These are phyloP conservation scores for Triplophysa bombifrons DNA, from an alignment of 2,797 vertebrate genomes.

Conservation along the genomic window DNA sequence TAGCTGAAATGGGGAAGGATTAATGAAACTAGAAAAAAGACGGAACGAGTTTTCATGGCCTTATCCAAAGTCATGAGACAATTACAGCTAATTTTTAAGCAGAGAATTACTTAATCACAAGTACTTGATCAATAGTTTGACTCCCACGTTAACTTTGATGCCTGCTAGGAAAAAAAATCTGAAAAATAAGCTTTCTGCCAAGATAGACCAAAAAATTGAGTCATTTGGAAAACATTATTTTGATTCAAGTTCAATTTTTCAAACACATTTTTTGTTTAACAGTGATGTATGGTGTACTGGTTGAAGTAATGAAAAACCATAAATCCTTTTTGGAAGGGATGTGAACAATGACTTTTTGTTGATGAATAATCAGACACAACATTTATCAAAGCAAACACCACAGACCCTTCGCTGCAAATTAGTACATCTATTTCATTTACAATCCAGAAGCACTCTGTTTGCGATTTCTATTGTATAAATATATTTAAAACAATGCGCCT, in stretches of 20 bases:
- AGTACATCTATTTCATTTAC: slow-evolving; percentile 9
- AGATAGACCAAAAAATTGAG: not conserved
- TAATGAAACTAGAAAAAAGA: not conserved
- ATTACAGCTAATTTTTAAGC: slow-evolving; percentile 2
- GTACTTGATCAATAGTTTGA: slow-evolving; percentile 12
- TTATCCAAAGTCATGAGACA: not conserved
- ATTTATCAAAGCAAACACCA: slow-evolving; percentile 36
- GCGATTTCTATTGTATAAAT: not conserved
- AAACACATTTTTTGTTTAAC: slow-evolving; percentile 40
- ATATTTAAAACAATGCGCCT: not conserved
- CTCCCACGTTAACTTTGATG: not conserved
- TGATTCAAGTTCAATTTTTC: slow-evolving; percentile 42
- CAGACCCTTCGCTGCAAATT: not conserved
- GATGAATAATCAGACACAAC: slow-evolving; percentile 45
- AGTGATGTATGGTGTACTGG: slow-evolving; percentile 47
- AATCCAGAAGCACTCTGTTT: slow-evolving; percentile 14
- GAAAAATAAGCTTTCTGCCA: slow-evolving; percentile 14
- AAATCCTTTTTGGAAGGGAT: slow-evolving; percentile 45
- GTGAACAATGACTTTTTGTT: slow-evolving; percentile 26
- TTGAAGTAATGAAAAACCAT: slow-evolving; percentile 53
- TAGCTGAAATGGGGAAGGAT: not conserved
- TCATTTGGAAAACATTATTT: slow-evolving; percentile 48
- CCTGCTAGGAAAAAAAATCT: slow-evolving; percentile 7
- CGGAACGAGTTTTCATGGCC: not conserved
- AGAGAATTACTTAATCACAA: slow-evolving; percentile 8